A percentile compares a stretch with the other conserved stretches of the same genome.
Conservation (phyloP, 2,888 invertebrate genomes). For the Oeneis ivallda region DNA sequence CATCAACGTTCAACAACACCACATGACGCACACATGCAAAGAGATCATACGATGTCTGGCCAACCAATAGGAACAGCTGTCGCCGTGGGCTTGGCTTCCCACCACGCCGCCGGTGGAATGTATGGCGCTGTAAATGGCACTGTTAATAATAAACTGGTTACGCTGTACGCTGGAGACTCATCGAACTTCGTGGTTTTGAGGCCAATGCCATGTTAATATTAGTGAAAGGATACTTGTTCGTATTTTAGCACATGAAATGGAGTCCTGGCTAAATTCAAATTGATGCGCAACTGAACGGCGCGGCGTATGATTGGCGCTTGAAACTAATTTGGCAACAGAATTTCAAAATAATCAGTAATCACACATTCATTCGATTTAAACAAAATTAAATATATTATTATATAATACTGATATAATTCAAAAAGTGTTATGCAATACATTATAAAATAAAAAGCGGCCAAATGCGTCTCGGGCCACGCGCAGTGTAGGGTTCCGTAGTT, state of each 20-base stretch:
- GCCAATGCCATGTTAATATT: conserved; percentile 60
- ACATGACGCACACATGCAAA: conserved; percentile 59
- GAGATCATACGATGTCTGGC: conserved; percentile 73
- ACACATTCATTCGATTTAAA: too few species aligned
- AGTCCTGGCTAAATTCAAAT: background rate
- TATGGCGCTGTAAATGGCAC: conserved; percentile 67
- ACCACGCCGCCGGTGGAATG: conserved; percentile 69
- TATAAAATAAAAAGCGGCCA: too few species aligned
- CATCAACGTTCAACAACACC: conserved; percentile 53
- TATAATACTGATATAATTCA: too few species aligned
- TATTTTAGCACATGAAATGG: conserved; percentile 9
- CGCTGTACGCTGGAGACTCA: conserved; percentile 56
- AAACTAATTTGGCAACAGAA: background rate
- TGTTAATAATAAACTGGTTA: conserved; percentile 79
- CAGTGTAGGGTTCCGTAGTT: too few species aligned
- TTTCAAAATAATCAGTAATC: background rate
- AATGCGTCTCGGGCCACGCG: too few species aligned
- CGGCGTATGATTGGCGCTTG: background rate
- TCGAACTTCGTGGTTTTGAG: conserved; percentile 56
- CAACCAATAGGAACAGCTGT: conserved; percentile 63
- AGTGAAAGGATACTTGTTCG: conserved; percentile 38
- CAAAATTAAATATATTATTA: too few species aligned
- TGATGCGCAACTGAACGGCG: background rate
- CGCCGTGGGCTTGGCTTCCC: conserved; percentile 80
- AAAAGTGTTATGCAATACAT: too few species aligned